Percentiles rank a stretch among this genome's conserved stretches.
phyloP scores from a whole-genome alignment of 2,113 vertebrate species.

The Nothoprocta pentlandii region DNA sequence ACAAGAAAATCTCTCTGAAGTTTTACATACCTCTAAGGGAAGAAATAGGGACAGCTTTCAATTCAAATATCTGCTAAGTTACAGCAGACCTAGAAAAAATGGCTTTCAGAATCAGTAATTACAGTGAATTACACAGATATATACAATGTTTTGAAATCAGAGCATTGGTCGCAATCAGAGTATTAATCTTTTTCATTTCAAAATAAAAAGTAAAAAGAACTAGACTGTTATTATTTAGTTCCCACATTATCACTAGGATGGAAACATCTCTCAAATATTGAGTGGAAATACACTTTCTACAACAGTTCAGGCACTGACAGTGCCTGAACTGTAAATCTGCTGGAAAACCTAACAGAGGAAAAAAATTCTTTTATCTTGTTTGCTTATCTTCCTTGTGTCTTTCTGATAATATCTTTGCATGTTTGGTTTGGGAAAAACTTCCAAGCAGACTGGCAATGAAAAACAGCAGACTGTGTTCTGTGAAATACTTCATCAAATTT shows the following conservation, averaged over 20 bases:
- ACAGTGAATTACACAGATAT: background rate
- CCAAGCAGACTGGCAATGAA: background rate
- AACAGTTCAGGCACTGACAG: background rate
- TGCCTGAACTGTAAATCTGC: background rate
- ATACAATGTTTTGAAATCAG: background rate
- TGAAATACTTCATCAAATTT: background rate
- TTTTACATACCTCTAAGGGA: background rate
- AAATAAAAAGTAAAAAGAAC: background rate
- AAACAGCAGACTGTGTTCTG: background rate
- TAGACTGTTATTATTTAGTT: background rate
- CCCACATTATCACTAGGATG: background rate
- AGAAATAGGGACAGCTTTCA: background rate
- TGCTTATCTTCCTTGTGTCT: background rate
- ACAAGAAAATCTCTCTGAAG: background rate
- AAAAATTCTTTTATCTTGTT: background rate
- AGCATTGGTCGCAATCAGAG: background rate
- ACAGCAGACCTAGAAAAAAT: background rate
- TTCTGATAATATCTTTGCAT: background rate
- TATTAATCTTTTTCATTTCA: background rate
- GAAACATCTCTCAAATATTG: background rate
- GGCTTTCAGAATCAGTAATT: background rate
- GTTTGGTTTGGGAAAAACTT: background rate
- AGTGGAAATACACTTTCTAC: background rate
- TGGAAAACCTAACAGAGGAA: background rate
- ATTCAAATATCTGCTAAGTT: background rate